These are phyloP conservation scores for Micromussa lordhowensis DNA, from an alignment of 92 coral and sea anemone genomes.

Conservation along the genomic window DNA sequence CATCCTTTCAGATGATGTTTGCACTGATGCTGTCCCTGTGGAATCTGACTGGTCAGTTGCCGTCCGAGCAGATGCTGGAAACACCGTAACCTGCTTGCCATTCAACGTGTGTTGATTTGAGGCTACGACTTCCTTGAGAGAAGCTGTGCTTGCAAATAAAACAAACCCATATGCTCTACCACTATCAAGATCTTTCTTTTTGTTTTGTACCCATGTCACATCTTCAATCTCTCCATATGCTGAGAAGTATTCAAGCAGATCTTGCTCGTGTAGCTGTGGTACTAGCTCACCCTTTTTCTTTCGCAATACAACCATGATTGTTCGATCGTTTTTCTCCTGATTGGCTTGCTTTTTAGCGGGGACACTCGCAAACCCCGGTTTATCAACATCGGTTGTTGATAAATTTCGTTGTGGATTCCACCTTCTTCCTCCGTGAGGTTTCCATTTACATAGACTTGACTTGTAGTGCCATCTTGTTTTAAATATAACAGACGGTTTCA, in stretches of 20 bases:
- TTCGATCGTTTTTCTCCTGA: background rate
- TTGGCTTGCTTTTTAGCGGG: background rate
- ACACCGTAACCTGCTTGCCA: conserved; percentile 8
- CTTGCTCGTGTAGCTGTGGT: background rate
- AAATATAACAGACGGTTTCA: background rate
- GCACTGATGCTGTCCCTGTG: background rate
- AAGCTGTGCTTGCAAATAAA: background rate
- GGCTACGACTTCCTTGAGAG: background rate
- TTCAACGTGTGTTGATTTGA: background rate
- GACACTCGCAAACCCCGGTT: no score
- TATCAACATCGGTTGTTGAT: background rate
- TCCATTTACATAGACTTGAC: background rate
- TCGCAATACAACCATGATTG: conserved; percentile 4
- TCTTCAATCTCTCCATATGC: conserved; percentile 7
- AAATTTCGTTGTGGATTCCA: background rate
- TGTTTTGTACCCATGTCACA: conserved; percentile 10
- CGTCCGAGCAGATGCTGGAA: conserved; percentile 6
- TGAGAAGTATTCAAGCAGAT: conserved; percentile 22
- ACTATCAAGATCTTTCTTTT: background rate
- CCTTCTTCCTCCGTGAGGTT: background rate
- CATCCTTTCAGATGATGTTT: background rate
- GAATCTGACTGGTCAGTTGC: background rate
- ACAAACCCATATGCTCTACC: conserved; percentile 20
- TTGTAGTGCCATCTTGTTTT: background rate
- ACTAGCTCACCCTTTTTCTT: background rate